A percentile compares a stretch with the other conserved stretches of the same genome.
Conservation (phyloP, 64 coral and sea anemone species). For the Acropora tenuis region DNA sequence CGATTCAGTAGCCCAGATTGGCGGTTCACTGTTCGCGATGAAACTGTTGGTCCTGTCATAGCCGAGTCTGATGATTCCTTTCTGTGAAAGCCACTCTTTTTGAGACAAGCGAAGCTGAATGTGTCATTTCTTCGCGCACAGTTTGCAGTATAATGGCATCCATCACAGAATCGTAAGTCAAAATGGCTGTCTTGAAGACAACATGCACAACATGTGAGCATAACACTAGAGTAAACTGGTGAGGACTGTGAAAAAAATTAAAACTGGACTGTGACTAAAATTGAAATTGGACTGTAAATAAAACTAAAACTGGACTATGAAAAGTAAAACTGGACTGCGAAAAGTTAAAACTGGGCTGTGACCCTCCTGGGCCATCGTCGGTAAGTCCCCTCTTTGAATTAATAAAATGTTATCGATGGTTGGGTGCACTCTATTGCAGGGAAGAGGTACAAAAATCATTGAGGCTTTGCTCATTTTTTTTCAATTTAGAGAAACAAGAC, state of each 20-base stretch:
- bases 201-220: background rate
- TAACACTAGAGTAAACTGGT: background rate
- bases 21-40: no score
- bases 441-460: background rate
- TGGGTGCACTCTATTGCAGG: background rate
- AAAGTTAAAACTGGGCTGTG: no score
- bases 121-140: conserved; percentile 28
- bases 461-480: background rate
- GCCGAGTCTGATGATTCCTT: conserved; percentile 21
- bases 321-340: conserved; percentile 37
- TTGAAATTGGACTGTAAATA: no score
- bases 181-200: background rate
- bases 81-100: background rate
- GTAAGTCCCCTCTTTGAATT: background rate
- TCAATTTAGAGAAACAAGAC: background rate
- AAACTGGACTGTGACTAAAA: no score
- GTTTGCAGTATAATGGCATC: conserved; percentile 28
- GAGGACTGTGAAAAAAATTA: background rate
- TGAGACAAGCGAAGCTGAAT: background rate
- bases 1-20: no score
- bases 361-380: background rate
- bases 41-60: background rate
- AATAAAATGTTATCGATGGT: background rate
- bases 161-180: background rate
- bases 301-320: conserved; percentile 24